A percentile compares a stretch with the other conserved stretches of the same genome.
These are phyloP conservation scores for Chelonus insularis DNA, from an alignment of 1,140 invertebrate genomes.

Conservation along the genomic window DNA sequence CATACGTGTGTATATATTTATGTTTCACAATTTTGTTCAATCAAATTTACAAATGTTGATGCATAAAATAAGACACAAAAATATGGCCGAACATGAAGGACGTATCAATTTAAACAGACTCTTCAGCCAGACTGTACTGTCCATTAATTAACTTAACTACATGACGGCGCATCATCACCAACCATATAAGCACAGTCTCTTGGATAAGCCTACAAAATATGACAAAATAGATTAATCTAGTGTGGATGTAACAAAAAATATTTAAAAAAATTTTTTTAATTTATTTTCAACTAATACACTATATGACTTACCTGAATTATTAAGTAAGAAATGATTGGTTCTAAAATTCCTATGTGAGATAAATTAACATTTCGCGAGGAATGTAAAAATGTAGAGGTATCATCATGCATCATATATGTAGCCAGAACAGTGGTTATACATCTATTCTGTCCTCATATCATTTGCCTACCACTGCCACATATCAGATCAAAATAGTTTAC, in stretches of 20 bases:
- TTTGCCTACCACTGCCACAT: not conserved
- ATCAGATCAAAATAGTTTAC: constrained; percentile 22
- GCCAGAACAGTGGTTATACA: not conserved
- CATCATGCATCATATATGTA: too few relatives aligned
- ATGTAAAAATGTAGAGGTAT: too few relatives aligned
- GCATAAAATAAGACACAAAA: constrained; percentile 36
- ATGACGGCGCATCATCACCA: constrained; percentile 50
- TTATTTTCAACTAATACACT: not conserved
- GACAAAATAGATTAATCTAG: not conserved
- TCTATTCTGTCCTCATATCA: not conserved
- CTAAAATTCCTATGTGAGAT: too few relatives aligned
- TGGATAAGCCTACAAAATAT: constrained; percentile 15
- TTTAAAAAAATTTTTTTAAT: too few relatives aligned
- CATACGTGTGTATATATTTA: too few relatives aligned
- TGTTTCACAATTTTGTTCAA: too few relatives aligned
- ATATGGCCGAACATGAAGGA: constrained; percentile 53
- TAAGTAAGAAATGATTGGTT: too few relatives aligned
- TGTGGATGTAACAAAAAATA: not conserved
- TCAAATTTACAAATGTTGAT: not conserved
- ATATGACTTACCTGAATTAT: too few relatives aligned
- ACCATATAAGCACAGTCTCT: constrained; percentile 42
- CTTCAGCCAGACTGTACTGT: constrained; percentile 56
- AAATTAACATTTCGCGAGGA: too few relatives aligned
- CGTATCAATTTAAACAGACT: constrained; percentile 59
- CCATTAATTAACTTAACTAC: constrained; percentile 61